phyloP scores from a whole-genome alignment of 2,888 invertebrate species.

The Aphodius granarius region DNA sequence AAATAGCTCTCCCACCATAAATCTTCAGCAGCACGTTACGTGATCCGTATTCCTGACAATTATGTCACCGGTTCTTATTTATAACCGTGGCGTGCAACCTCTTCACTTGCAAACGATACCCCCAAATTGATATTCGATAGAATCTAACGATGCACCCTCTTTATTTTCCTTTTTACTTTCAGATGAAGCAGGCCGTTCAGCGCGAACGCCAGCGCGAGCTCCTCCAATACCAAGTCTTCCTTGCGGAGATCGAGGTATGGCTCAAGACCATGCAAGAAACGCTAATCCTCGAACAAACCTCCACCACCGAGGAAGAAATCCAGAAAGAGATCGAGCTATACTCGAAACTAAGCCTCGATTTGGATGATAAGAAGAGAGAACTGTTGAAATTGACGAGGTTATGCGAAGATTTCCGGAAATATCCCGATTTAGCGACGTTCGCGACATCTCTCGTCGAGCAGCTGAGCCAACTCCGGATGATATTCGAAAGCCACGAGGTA shows the following conservation, averaged over 20 bases:
- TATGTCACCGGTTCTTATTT: conserved; percentile 8
- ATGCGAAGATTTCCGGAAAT: conserved; percentile 55
- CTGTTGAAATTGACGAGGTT: conserved; percentile 55
- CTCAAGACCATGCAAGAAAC: conserved; percentile 52
- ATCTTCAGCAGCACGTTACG: neutral
- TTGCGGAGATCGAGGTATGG: conserved; percentile 62
- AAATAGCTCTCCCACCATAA: neutral
- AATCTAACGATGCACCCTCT: conserved; percentile 30
- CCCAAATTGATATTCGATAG: neutral
- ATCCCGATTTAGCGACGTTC: conserved; percentile 55
- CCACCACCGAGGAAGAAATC: conserved; percentile 42
- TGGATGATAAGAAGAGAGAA: conserved; percentile 55
- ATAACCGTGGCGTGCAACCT: neutral
- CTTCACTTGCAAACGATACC: neutral
- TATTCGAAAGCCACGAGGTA: conserved; percentile 64
- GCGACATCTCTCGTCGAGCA: conserved; percentile 59
- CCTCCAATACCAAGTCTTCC: conserved; percentile 56
- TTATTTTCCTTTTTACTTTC: too few relatives aligned
- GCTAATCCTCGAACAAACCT: conserved; percentile 39
- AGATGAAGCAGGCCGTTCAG: conserved; percentile 59
- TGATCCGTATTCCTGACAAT: neutral
- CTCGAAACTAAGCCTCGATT: conserved; percentile 47
- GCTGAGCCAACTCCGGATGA: conserved; percentile 58
- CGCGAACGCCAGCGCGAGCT: conserved; percentile 59
- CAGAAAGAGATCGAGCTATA: conserved; percentile 45